These are phyloP conservation scores for Cyprinodon tularosa DNA, from an alignment of 2,113 vertebrate species.

Conservation along the genomic window DNA sequence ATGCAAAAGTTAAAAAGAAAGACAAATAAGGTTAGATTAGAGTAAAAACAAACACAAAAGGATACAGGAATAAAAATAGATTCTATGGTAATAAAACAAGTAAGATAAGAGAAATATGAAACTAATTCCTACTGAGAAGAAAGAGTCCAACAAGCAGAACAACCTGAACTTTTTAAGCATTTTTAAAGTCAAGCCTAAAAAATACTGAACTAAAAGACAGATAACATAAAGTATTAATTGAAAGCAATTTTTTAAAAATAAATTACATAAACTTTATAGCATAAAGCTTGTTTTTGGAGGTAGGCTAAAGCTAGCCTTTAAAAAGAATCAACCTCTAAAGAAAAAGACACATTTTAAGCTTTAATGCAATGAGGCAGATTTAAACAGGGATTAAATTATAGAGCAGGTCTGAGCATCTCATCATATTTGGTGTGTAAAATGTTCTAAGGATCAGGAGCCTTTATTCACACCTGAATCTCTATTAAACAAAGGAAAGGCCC, in stretches of 20 bases:
- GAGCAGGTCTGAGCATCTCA: conserved; percentile 46
- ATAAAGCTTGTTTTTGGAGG: neutral
- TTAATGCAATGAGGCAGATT: conserved; percentile 19
- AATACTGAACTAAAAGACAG: neutral
- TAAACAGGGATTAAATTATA: conserved; percentile 49
- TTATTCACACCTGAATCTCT: conserved; percentile 37
- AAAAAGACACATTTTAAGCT: neutral
- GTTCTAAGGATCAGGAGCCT: too few species aligned
- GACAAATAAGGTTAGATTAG: too few species aligned
- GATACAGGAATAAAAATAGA: too few species aligned
- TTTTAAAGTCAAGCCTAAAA: neutral
- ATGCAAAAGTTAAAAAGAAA: too few species aligned
- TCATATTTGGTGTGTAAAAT: conserved; percentile 30
- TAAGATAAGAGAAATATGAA: neutral
- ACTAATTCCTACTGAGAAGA: neutral
- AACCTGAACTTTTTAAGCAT: neutral
- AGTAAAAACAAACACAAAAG: too few species aligned
- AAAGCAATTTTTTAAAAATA: neutral
- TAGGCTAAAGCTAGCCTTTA: too few species aligned
- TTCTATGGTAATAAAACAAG: neutral
- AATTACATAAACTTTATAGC: neutral
- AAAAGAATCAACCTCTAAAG: too few species aligned
- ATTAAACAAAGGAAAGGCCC: conserved; percentile 12
- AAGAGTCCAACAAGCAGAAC: neutral
- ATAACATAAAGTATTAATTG: neutral